Evolutionary conservation across 2,113 vertebrate species (phyloP), one percentile per base, ranked within the genome.

Genomic region (Vulpes vulpes): DNA sequence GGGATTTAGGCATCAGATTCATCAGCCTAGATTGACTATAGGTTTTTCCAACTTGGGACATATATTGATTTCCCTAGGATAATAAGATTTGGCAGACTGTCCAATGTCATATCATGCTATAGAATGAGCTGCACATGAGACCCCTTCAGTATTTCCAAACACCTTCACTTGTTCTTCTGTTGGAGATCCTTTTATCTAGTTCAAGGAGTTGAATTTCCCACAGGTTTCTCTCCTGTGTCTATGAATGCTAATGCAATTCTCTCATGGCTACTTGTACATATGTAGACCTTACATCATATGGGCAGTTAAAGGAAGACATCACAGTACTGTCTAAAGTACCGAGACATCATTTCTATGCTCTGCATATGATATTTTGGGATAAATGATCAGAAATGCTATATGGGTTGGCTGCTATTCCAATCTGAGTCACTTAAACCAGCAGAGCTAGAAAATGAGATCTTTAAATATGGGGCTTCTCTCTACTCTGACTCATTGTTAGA

Each of bases 351-450:
- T 89, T 95, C 74, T 89, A 5, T 85, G 25, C 91, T 88, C 89
- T 88, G 57, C 71, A 71, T 89, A 25, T 55, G 87, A 96, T 82
- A 91, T 95, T 92, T 94, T 78, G 49, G 82, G 97, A 55, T 95
- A 79, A 95, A 81, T 94, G 82, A 65, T 79, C 83, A 11, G 73
- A 82, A 92, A 97, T 62, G 79, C 80, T 80, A 6, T 73, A 79
- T 82, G 88, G 79, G 55, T 91, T 98, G 97, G 96, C 97, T 69
- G 69, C 51, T 16, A 7, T 64, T 91, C 94, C 88, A 94, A n/a
- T 93, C 25, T 73, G 94, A 96, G 79, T 91, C 89, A 81, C 55
- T 97, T 93, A 96, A 95, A 69, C 78, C 69, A 94, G 91, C 82
- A 64, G 71, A 97, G 64, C 93, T 85, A 80, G 83, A 60, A 19